A percentile compares a stretch with the other conserved stretches of the same genome.
phyloP scores from a whole-genome alignment of 2,888 invertebrate genomes.

The Macrosiphum euphorbiae region DNA sequence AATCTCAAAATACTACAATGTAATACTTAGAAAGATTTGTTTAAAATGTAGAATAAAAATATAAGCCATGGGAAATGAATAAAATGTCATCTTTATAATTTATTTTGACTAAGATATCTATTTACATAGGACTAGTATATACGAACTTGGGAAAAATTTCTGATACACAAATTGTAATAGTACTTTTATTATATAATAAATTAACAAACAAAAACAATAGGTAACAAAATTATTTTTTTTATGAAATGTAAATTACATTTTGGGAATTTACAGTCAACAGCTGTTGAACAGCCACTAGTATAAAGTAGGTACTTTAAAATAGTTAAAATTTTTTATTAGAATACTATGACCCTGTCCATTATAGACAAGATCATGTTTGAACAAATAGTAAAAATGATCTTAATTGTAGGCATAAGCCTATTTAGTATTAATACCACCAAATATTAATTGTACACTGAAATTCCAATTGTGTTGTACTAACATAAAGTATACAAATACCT shows the following conservation, averaged over 20 bases:
- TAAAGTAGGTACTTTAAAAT: background rate
- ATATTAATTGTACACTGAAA: background rate
- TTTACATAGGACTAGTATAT: background rate
- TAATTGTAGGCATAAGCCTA: background rate
- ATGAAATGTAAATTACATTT: background rate
- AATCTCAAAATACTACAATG: background rate
- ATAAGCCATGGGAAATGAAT: background rate
- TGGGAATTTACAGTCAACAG: background rate
- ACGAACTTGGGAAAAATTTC: background rate
- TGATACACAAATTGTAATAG: background rate
- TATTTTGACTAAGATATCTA: background rate
- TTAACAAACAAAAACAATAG: background rate
- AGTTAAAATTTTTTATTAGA: background rate
- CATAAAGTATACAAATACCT: slow-evolving; percentile 69
- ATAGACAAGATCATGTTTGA: too few relatives aligned
- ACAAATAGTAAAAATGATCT: background rate
- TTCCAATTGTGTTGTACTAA: background rate
- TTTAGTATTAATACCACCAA: background rate
- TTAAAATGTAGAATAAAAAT: background rate
- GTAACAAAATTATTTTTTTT: background rate
- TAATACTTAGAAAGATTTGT: background rate
- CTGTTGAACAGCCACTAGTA: background rate
- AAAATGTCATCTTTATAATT: background rate
- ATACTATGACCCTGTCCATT: background rate
- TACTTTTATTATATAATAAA: background rate